These are phyloP conservation scores for Lerista edwardsae DNA, from an alignment of 2,797 vertebrate species.

Conservation along the genomic window DNA sequence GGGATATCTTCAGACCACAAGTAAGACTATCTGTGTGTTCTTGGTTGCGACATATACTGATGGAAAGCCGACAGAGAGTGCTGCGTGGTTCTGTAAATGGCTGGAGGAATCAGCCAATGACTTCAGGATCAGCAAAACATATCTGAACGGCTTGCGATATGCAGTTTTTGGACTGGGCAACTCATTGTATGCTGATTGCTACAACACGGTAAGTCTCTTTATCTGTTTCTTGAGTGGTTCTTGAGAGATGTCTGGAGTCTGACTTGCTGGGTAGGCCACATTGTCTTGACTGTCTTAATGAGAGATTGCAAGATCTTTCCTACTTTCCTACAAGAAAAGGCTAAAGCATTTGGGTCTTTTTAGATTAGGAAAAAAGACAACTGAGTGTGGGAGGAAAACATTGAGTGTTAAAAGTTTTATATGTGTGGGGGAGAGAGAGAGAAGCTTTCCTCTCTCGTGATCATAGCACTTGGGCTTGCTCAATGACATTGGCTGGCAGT, in stretches of 20 bases:
- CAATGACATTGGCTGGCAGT: too few relatives aligned
- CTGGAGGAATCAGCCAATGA: conserved; percentile 89
- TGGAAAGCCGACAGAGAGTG: conserved; percentile 84
- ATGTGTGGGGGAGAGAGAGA: too few relatives aligned
- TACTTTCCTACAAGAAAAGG: too few relatives aligned
- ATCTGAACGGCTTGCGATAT: conserved; percentile 89
- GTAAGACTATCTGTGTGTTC: conserved; percentile 87
- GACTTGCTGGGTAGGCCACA: background rate
- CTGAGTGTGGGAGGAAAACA: too few relatives aligned
- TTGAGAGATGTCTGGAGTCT: background rate
- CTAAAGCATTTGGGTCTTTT: too few relatives aligned
- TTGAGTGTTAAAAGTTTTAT: too few relatives aligned
- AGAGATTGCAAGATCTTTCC: too few relatives aligned
- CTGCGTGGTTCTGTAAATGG: conserved; percentile 95
- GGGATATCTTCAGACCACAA: conserved; percentile 74
- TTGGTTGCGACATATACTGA: conserved; percentile 91
- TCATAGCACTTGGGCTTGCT: too few relatives aligned
- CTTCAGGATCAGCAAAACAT: conserved; percentile 88
- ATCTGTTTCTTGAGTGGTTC: background rate
- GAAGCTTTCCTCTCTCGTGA: too few relatives aligned
- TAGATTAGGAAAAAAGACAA: too few relatives aligned
- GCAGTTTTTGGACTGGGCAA: conserved; percentile 92
- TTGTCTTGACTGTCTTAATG: too few relatives aligned
- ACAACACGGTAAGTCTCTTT: conserved; percentile 85
- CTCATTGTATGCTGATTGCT: conserved; percentile 86